These are phyloP conservation scores for Phlogophora meticulosa DNA, from an alignment of 2,888 invertebrate genomes.

Conservation along the genomic window DNA sequence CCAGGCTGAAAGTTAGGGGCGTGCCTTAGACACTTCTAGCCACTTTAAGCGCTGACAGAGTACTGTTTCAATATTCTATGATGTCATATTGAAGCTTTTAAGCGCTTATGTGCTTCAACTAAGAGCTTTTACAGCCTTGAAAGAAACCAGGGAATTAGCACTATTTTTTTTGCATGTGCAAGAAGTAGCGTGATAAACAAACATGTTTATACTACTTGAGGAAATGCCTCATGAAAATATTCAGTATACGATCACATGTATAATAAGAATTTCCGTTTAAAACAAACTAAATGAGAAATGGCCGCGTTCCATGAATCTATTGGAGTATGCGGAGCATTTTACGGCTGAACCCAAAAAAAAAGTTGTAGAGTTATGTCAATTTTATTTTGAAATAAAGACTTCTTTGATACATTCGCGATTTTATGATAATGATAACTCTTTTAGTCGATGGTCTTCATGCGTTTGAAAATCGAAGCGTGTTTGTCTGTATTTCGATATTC, in stretches of 20 bases:
- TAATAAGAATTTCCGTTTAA: conserved; percentile 57
- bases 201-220: conserved; percentile 13
- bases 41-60: conserved; percentile 8
- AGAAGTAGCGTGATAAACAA: conserved; percentile 18
- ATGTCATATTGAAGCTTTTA: conserved; percentile 7
- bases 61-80: not conserved
- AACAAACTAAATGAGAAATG: conserved; percentile 52
- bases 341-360: conserved; percentile 53
- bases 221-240: conserved; percentile 47
- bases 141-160: conserved; percentile 6
- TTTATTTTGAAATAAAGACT: conserved; percentile 39
- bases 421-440: conserved; percentile 18
- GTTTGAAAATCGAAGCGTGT: conserved; percentile 32
- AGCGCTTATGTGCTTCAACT: conserved; percentile 13
- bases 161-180: conserved; percentile 6
- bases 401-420: conserved; percentile 40
- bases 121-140: conserved; percentile 22
- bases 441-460: conserved; percentile 7
- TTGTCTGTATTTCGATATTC: not conserved
- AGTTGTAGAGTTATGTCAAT: conserved; percentile 52
- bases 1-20: not conserved
- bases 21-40: not conserved
- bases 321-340: conserved; percentile 41
- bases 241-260: conserved; percentile 37
- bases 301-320: conserved; percentile 54